phyloP scores from a whole-genome alignment of 2,797 vertebrate species.

The Sebastes trivittatus region DNA sequence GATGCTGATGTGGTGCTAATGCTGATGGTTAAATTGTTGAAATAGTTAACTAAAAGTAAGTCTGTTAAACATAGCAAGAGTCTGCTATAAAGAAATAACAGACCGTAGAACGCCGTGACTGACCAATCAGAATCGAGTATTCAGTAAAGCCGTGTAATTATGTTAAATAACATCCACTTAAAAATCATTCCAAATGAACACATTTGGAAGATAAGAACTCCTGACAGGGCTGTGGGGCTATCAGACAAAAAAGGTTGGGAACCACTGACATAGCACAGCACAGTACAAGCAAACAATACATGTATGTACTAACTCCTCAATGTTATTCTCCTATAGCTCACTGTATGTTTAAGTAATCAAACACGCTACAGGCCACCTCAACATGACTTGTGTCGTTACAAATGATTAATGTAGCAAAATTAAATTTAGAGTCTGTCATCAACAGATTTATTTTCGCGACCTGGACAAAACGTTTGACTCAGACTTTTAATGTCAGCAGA shows the following conservation, averaged over 20 bases:
- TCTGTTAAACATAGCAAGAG: fast-evolving
- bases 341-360: conserved; percentile 34
- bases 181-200: background rate
- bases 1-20: background rate
- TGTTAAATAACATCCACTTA: background rate
- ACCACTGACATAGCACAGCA: background rate
- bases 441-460: conserved; percentile 37
- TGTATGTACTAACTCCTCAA: background rate
- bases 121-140: no score
- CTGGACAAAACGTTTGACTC: conserved; percentile 35
- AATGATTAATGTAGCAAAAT: conserved; percentile 20
- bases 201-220: background rate
- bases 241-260: background rate
- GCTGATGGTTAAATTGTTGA: no score
- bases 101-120: no score
- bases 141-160: no score
- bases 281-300: background rate
- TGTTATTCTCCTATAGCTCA: background rate
- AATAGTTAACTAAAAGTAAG: no score
- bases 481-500: conserved; percentile 20
- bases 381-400: background rate
- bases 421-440: conserved; percentile 22
- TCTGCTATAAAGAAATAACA: no score
- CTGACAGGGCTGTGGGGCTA: background rate
- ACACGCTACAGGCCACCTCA: background rate